Conservation (phyloP, 2,797 vertebrate species). For the Megaceryle alcyon region DNA sequence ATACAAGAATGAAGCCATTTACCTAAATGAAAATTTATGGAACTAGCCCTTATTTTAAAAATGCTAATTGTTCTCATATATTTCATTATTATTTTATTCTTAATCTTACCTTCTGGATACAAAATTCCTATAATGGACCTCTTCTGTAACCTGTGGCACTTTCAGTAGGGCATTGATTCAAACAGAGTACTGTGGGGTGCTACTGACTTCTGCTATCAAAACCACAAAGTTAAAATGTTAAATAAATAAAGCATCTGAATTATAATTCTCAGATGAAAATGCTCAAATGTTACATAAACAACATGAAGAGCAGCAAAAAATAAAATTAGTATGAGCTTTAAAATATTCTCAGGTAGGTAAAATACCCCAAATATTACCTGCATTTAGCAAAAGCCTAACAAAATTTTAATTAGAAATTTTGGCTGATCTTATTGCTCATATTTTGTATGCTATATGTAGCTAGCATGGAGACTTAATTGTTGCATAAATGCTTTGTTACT, state of each 20-base stretch:
- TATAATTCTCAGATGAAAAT: not conserved
- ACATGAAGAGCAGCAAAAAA: not conserved
- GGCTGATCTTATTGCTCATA: not conserved
- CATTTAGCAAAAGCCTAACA: slow-evolving; percentile 5
- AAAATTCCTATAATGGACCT: not conserved
- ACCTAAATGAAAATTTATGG: not conserved
- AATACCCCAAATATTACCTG: not conserved
- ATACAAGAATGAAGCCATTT: slow-evolving; percentile 9
- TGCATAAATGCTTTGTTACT: slow-evolving; percentile 43
- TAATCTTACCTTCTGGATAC: slow-evolving; percentile 22
- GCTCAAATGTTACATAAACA: not conserved
- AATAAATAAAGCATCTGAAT: not conserved
- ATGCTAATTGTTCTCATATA: not conserved
- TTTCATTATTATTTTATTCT: not conserved
- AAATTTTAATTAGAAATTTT: not conserved
- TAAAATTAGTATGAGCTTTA: not conserved
- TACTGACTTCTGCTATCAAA: not conserved
- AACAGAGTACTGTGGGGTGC: not conserved
- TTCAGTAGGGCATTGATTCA: not conserved
- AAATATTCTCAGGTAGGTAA: not conserved
- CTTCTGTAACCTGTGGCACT: not conserved
- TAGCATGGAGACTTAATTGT: not conserved
- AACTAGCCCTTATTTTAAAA: not conserved
- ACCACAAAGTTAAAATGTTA: not conserved
- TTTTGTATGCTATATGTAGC: slow-evolving; percentile 1